Evolutionary conservation across 1,140 invertebrate genomes (phyloP).

Genomic region (Marisa cornuarietis): DNA sequence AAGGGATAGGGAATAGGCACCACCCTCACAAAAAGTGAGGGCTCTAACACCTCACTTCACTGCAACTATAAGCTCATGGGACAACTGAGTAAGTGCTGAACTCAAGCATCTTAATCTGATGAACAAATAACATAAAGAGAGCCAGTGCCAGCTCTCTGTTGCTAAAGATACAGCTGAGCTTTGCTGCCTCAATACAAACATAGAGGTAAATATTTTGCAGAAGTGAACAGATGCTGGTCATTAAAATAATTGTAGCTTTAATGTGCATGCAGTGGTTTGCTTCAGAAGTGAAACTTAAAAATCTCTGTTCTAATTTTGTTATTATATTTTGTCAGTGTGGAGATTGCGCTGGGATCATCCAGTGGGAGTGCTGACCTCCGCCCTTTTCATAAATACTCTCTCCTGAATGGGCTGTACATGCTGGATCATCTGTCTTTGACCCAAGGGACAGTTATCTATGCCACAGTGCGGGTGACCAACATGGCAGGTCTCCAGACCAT

Average conservation of each 20-base stretch:
- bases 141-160: neutral
- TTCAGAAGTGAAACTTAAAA: too few species aligned
- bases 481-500: conserved; percentile 36
- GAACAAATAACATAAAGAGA: neutral
- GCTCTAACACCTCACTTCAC: too few species aligned
- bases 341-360: conserved; percentile 24
- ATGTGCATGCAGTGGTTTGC: too few species aligned
- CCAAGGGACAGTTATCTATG: conserved; percentile 28
- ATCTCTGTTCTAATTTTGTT: neutral
- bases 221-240: too few species aligned
- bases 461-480: conserved; percentile 33
- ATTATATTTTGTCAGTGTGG: conserved; percentile 15
- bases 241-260: too few species aligned
- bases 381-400: conserved; percentile 6
- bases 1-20: too few species aligned
- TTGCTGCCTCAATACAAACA: neutral
- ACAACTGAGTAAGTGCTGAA: neutral
- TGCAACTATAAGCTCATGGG: too few species aligned
- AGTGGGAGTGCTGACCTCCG: conserved; percentile 17
- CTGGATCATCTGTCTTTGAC: conserved; percentile 22
- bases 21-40: too few species aligned
- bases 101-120: neutral
- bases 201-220: too few species aligned
- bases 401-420: conserved; percentile 15
- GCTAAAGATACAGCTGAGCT: neutral